Base-by-base conservation (phyloP, 2,888 invertebrate species). In the Aethes cnicana region DNA sequence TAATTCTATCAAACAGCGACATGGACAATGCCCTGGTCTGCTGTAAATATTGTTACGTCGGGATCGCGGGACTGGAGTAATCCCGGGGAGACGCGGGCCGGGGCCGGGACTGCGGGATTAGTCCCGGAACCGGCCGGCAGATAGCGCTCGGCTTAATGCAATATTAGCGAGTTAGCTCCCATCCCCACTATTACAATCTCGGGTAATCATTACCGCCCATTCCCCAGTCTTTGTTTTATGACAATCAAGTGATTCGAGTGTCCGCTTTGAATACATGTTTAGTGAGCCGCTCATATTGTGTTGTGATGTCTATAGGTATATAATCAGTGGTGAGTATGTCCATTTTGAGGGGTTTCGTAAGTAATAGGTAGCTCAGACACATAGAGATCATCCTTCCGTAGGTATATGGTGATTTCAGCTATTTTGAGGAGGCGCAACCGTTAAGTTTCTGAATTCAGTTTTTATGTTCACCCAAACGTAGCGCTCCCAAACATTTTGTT, bases 131-230 rank as follows among this genome's bases (percentile, higher is more conserved):
- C 65, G 63, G 58, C 64, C 67, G 68, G 61, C 72, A 72, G 80
- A 78, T 80, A 81, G 69, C 70, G 66, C 59, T 64, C 61, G 69
- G 74, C 73, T 76, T 78, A 77, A 74, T 76, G 72, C 54, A 69
- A 75, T 76, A 80, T 79, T 81, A 80, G 75, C 78, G 71, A 72
- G 72, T 73, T 77, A 69, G 47, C 53, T 48, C 43, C 43, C 41
- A 36, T 36, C 42, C 42, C 32, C 28, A 35, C 54, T 37, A 50
- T 36, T 50, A 21, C 48, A 50, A 55, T 47, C 46, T 67, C 64
- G 58, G 62, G 67, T 64, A 66, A 71, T 68, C 61, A 52, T 52
- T 52, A 37, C 42, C 41, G 42, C 44, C 50, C 28, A 49, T 42
- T 50, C 37, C 44, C 25, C 25, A 37, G 37, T 36, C 50, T 44